Evolutionary conservation across 2,888 invertebrate genomes (phyloP).

Genomic region (Griposia aprilina): DNA sequence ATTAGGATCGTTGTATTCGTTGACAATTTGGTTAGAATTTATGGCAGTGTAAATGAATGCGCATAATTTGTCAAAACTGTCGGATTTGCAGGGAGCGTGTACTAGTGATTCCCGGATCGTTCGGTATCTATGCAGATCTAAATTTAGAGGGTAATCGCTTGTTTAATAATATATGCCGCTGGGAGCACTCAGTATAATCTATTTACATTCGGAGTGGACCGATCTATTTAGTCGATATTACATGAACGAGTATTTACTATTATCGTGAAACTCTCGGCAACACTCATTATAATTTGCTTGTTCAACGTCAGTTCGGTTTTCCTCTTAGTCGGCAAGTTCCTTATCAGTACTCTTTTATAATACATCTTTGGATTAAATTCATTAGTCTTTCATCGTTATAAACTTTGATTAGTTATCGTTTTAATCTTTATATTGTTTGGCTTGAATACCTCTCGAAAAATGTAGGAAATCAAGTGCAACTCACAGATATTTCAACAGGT

Average conservation of each 20-base stretch:
- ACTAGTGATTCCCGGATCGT: constrained; percentile 74
- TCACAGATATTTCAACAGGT: constrained; percentile 27
- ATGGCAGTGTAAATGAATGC: constrained; percentile 78
- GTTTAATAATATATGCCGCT: constrained; percentile 82
- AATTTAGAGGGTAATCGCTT: constrained; percentile 83
- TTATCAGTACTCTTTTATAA: constrained; percentile 50
- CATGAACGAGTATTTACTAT: constrained; percentile 57
- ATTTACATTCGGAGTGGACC: constrained; percentile 74
- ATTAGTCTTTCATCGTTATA: constrained; percentile 37
- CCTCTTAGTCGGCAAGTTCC: constrained; percentile 37
- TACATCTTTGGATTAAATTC: constrained; percentile 24
- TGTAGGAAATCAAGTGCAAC: background rate
- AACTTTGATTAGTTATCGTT: constrained; percentile 28
- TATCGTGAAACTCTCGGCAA: constrained; percentile 58
- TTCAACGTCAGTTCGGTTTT: constrained; percentile 43
- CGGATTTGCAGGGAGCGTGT: constrained; percentile 79
- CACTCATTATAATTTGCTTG: constrained; percentile 55
- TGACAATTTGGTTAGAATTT: constrained; percentile 66
- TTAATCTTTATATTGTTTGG: constrained; percentile 23
- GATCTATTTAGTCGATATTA: constrained; percentile 72
- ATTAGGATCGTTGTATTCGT: constrained; percentile 59
- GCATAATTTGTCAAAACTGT: constrained; percentile 83
- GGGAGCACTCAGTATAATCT: constrained; percentile 73
- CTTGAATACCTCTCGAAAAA: constrained; percentile 17
- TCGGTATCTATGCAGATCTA: constrained; percentile 81